Conservation (phyloP, 2,113 vertebrate genomes). For the Ophiodon elongatus region DNA sequence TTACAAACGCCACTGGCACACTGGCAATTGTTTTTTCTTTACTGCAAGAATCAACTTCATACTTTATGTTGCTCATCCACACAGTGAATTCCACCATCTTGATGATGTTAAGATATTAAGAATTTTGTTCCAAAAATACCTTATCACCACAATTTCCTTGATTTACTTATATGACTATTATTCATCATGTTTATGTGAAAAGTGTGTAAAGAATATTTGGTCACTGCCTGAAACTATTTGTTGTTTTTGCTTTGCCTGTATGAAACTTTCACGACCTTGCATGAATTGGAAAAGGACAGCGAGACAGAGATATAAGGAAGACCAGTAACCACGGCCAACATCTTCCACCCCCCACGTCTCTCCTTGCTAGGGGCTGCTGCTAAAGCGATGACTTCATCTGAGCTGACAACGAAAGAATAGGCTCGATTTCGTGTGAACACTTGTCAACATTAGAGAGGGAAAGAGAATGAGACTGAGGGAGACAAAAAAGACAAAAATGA, state of each 20-base stretch:
- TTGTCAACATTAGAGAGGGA: slow-evolving; percentile 36
- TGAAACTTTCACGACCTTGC: background rate
- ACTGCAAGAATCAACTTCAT: no score
- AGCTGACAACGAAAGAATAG: slow-evolving; percentile 52
- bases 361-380: slow-evolving; percentile 39
- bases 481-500: background rate
- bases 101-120: no score
- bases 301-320: background rate
- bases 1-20: no score
- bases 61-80: no score
- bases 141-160: background rate
- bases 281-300: background rate
- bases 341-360: background rate
- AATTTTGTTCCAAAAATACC: no score
- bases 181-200: background rate
- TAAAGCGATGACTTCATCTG: slow-evolving; percentile 49
- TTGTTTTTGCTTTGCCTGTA: background rate
- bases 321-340: background rate
- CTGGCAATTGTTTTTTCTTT: no score
- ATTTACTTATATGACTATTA: background rate
- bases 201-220: background rate
- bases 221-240: background rate
- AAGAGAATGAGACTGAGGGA: background rate
- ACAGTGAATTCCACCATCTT: no score
- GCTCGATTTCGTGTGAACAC: slow-evolving; percentile 34